phyloP scores from a whole-genome alignment of 1,140 invertebrate genomes.

The Hypsibius dujardini region DNA sequence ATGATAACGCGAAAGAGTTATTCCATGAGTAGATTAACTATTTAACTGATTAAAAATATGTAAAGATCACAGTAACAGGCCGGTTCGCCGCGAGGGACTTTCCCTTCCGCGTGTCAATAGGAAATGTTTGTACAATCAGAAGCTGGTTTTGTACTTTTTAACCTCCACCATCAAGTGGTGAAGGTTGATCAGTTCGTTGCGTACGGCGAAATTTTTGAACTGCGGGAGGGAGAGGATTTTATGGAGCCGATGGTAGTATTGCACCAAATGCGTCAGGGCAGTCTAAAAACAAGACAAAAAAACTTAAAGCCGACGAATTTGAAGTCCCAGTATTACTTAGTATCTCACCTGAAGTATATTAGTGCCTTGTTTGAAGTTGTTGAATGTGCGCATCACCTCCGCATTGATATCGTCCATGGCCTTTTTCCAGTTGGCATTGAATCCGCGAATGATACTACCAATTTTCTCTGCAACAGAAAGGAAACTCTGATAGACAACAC shows the following conservation, averaged over 20 bases:
- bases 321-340: not conserved
- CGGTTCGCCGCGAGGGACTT: no score
- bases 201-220: constrained; percentile 45
- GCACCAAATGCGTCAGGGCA: constrained; percentile 79
- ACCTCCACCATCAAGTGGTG: constrained; percentile 98
- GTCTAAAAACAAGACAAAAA: constrained; percentile 42
- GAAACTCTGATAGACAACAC: no score
- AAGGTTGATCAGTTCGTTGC: constrained; percentile 83
- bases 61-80: no score
- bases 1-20: no score
- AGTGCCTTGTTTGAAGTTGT: constrained; percentile 83
- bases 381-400: constrained; percentile 84
- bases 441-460: constrained; percentile 60
- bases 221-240: constrained; percentile 66
- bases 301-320: not conserved
- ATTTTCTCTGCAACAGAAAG: constrained; percentile 44
- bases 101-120: no score
- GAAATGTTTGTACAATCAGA: constrained; percentile 27
- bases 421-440: constrained; percentile 79
- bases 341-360: constrained; percentile 51
- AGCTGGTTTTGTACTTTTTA: constrained; percentile 86
- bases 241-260: constrained; percentile 93
- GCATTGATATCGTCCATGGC: constrained; percentile 80
- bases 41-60: no score
- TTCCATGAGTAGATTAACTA: no score